Evolutionary conservation across 92 coral and sea anemone species (phyloP).

Genomic region (Bergia sp.): DNA sequence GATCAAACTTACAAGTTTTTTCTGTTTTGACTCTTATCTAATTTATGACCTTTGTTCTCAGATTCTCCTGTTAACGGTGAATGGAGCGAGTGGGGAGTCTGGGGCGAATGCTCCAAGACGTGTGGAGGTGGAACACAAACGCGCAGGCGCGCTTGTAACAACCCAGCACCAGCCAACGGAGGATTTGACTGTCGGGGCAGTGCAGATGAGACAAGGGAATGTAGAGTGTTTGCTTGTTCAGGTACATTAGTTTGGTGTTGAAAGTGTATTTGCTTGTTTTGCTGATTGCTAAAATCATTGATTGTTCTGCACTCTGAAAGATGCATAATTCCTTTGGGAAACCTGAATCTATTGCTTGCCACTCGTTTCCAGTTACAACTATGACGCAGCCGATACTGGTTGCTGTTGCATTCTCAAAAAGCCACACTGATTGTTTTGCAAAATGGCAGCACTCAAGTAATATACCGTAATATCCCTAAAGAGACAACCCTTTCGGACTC

Average conservation of each 20-base stretch:
- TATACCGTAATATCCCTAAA: too few relatives aligned
- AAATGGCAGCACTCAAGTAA: too few relatives aligned
- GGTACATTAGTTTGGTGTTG: neutral
- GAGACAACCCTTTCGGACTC: too few relatives aligned
- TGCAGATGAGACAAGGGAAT: constrained; percentile 21
- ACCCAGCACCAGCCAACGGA: constrained; percentile 36
- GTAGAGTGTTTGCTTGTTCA: constrained; percentile 18
- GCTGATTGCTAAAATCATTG: neutral
- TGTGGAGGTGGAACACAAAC: constrained; percentile 36
- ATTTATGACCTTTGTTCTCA: neutral
- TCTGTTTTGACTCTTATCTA: neutral
- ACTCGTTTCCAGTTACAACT: too few relatives aligned
- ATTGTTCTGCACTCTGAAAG: neutral
- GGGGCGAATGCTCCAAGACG: constrained; percentile 18
- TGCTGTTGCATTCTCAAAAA: too few relatives aligned
- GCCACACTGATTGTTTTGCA: too few relatives aligned
- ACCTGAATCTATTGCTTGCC: too few relatives aligned
- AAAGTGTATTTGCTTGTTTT: neutral
- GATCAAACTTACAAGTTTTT: neutral
- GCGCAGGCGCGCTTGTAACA: constrained; percentile 27
- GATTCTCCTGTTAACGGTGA: constrained; percentile 28
- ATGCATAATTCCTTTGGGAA: too few relatives aligned
- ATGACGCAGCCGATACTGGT: too few relatives aligned
- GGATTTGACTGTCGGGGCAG: constrained; percentile 26
- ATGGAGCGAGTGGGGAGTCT: constrained; percentile 35